Percentiles rank a stretch among this genome's conserved stretches.
These are phyloP conservation scores for Phaetusa simplex DNA, from an alignment of 2,113 vertebrate genomes.

Conservation along the genomic window DNA sequence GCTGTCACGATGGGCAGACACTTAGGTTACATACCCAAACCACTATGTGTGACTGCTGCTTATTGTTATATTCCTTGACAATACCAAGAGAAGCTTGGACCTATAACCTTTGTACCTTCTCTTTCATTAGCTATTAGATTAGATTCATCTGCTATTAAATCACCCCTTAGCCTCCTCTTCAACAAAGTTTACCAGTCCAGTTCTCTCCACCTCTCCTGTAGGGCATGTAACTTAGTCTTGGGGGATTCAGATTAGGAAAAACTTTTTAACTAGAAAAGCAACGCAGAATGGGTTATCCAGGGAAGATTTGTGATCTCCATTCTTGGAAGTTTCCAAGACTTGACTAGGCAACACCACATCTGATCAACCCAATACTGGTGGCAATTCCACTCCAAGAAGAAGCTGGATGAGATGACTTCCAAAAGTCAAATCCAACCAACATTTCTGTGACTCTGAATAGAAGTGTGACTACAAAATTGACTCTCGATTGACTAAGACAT, in stretches of 20 bases:
- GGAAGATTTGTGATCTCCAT: neutral
- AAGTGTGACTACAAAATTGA: neutral
- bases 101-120: neutral
- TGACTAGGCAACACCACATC: neutral
- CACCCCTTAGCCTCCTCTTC: neutral
- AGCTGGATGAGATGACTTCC: neutral
- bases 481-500: neutral
- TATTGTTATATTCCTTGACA: neutral
- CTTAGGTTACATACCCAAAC: neutral
- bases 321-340: neutral
- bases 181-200: neutral
- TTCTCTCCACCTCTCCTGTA: neutral
- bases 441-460: neutral
- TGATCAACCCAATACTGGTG: neutral
- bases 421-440: neutral
- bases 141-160: neutral
- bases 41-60: neutral
- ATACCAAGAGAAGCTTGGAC: neutral
- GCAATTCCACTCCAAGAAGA: neutral
- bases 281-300: neutral
- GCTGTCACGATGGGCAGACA: neutral
- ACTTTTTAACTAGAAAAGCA: neutral
- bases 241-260: neutral
- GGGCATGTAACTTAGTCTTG: neutral
- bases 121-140: neutral